Base-by-base conservation (phyloP, 2,888 invertebrate genomes). In the Agrotis exclamationis region DNA sequence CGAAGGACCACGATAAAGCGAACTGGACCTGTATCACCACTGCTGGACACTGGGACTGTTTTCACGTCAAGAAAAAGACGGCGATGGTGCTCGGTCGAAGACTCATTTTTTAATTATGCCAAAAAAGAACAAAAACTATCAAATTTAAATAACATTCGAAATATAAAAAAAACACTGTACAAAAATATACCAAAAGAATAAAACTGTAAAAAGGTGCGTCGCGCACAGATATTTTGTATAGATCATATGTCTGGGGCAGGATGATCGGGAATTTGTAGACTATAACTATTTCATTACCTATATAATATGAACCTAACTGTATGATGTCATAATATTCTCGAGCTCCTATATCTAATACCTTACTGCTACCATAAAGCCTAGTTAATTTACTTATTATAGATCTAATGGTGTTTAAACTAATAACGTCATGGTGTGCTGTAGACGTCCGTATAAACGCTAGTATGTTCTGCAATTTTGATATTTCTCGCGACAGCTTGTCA, bases 171-270 rank as follows among this genome's bases (percentile, higher is more conserved):
- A n/a, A n/a, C n/a, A n/a, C n/a, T n/a, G n/a, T n/a, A n/a, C n/a
- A n/a, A n/a, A n/a, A n/a, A n/a, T n/a, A n/a, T n/a, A n/a, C n/a
- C n/a, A n/a, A n/a, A n/a, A n/a, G n/a, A n/a, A n/a, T n/a, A n/a
- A n/a, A n/a, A n/a, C n/a, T n/a, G n/a, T n/a, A n/a, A n/a, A n/a
- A n/a, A n/a, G n/a, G n/a, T n/a, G n/a, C n/a, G n/a, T n/a, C n/a
- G n/a, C n/a, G n/a, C n/a, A n/a, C n/a, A n/a, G 62, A 62, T 50
- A 60, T 48, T 18, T 60, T 60, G 4, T 60, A 48, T 1, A 60
- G 4, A 14, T 48, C 14, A 48, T 48, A 48, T 18, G 6, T 13
- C 5, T 51, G 51, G 16, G 63, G 22, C 13, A 63, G 3, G 6
- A 51, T 51, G 5, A 63, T 22, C 6, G 63, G 63, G 11, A 63